Evolutionary conservation across 2,797 vertebrate genomes (phyloP).

Genomic region (Oreortyx pictus): DNA sequence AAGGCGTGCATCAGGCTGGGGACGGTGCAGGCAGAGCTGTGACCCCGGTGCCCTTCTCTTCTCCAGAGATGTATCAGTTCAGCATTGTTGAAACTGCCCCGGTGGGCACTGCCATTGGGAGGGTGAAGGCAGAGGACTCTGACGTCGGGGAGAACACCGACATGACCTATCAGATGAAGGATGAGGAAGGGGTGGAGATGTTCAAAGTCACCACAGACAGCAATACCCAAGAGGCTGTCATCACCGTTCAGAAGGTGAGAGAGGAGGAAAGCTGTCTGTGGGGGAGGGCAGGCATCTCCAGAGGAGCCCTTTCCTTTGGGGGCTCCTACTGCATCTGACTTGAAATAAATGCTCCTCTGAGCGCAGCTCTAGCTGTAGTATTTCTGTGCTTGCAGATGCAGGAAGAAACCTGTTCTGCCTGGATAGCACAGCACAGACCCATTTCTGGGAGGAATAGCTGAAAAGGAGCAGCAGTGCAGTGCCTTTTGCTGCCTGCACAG

Average conservation of each 20-base stretch:
- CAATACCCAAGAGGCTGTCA: slow-evolving; percentile 93
- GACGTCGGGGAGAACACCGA: slow-evolving; percentile 98
- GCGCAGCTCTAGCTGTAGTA: background rate
- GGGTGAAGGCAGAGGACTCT: slow-evolving; percentile 92
- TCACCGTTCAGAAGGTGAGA: slow-evolving; percentile 91
- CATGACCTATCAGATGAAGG: slow-evolving; percentile 94
- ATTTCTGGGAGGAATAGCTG: background rate
- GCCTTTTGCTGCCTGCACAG: background rate
- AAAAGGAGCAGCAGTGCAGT: background rate
- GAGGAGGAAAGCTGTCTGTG: background rate
- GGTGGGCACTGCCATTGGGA: slow-evolving; percentile 89
- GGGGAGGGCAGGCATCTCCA: background rate
- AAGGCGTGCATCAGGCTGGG: background rate
- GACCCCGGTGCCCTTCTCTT: background rate
- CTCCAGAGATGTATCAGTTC: slow-evolving; percentile 97
- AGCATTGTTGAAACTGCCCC: slow-evolving; percentile 89
- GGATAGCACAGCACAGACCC: background rate
- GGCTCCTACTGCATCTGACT: background rate
- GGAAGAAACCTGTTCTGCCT: background rate
- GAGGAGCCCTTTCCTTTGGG: background rate
- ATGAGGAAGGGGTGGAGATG: slow-evolving; percentile 87
- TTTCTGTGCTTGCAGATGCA: background rate
- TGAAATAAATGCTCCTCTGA: background rate
- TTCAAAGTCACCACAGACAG: slow-evolving; percentile 93
- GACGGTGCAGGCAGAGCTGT: background rate